phyloP scores from a whole-genome alignment of 2,797 vertebrate genomes.

The Megalops cyprinoides region DNA sequence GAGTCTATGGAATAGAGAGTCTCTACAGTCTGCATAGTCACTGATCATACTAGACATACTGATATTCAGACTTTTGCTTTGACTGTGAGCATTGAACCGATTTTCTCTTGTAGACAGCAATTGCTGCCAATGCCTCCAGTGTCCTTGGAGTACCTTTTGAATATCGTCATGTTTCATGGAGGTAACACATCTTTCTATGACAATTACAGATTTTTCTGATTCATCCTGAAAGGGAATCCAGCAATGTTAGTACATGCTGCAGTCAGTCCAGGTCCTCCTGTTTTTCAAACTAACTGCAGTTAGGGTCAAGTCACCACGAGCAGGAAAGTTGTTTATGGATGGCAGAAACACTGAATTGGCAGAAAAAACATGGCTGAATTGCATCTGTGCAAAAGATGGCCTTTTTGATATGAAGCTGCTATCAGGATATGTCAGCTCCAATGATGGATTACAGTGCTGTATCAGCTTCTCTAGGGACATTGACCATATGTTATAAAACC shows the following conservation, averaged over 20 bases:
- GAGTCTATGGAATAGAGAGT: background rate
- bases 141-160: constrained; percentile 77
- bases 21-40: too few relatives aligned
- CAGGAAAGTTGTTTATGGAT: too few relatives aligned
- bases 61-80: background rate
- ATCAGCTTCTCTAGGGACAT: background rate
- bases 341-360: background rate
- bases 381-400: too few relatives aligned
- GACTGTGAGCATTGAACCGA: background rate
- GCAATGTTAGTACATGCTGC: background rate
- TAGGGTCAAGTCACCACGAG: too few relatives aligned
- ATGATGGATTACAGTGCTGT: background rate
- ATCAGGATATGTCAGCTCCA: background rate
- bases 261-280: background rate
- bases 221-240: background rate
- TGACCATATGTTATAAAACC: background rate
- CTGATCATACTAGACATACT: background rate
- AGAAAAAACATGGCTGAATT: background rate
- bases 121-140: constrained; percentile 77
- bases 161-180: constrained; percentile 79
- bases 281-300: background rate
- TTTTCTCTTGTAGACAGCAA: constrained; percentile 66
- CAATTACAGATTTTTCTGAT: background rate
- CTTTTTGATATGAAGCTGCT: background rate
- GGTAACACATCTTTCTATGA: constrained; percentile 55